A percentile compares a stretch with the other conserved stretches of the same genome.
Evolutionary conservation across 2,888 invertebrate species (phyloP).

Genomic region (Antheraea assamensis): DNA sequence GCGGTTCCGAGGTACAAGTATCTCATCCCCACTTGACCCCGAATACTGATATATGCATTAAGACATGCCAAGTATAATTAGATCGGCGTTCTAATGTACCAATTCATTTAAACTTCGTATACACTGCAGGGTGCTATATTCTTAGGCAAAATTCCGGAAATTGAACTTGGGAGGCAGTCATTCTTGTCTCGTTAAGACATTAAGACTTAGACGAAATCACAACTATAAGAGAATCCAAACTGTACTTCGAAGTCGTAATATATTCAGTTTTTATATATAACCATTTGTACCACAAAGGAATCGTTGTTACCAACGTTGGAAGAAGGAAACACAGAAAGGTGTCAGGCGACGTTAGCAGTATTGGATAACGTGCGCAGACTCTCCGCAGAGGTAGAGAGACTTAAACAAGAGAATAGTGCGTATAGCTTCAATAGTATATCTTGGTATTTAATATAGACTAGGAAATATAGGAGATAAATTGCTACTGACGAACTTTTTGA

Average conservation of each 20-base stretch:
- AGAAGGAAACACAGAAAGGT: slow-evolving; percentile 59
- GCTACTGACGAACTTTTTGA: background rate
- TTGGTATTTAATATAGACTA: background rate
- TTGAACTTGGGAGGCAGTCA: background rate
- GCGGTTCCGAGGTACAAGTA: too few species aligned
- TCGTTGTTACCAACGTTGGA: slow-evolving; percentile 57
- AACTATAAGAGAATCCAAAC: background rate
- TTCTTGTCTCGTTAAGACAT: background rate
- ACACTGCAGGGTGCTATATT: background rate
- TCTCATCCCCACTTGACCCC: too few species aligned
- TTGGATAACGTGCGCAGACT: slow-evolving; percentile 52
- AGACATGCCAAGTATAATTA: too few species aligned
- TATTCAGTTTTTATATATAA: background rate
- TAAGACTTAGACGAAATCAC: too few species aligned
- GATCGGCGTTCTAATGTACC: too few species aligned
- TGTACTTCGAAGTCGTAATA: background rate
- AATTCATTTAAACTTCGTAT: too few species aligned
- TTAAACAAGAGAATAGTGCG: slow-evolving; percentile 55
- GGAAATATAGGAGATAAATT: background rate
- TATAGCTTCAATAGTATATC: background rate
- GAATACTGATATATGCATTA: too few species aligned
- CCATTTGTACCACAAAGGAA: slow-evolving; percentile 39
- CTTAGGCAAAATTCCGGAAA: background rate
- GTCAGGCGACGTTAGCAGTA: slow-evolving; percentile 52
- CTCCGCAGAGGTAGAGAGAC: slow-evolving; percentile 51